These are phyloP conservation scores for Promerops cafer DNA, from an alignment of 2,113 vertebrate species.

Conservation along the genomic window DNA sequence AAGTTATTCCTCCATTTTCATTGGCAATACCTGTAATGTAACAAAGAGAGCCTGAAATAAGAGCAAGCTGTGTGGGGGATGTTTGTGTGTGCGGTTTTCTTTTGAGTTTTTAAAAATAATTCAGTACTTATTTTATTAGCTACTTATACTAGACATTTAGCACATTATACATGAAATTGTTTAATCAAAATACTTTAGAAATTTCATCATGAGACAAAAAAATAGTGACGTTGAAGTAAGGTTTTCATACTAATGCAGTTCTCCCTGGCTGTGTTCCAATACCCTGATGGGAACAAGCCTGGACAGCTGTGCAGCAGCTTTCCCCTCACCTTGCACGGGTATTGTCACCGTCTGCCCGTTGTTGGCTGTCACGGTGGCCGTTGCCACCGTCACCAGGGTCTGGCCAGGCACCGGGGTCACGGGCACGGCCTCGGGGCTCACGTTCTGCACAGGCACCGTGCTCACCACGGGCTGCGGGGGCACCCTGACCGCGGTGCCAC, in stretches of 20 bases:
- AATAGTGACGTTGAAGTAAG: neutral
- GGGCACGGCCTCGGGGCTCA: conserved; percentile 67
- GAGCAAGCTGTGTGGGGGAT: neutral
- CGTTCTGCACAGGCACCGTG: conserved; percentile 68
- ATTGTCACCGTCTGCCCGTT: conserved; percentile 84
- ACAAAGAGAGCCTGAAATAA: neutral
- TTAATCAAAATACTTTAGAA: neutral
- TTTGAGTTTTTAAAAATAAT: neutral
- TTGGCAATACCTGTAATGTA: conserved; percentile 84
- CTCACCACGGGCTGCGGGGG: conserved; percentile 65
- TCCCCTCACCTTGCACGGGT: conserved; percentile 78
- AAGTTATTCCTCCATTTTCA: conserved; percentile 88
- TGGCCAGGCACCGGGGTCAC: conserved; percentile 80
- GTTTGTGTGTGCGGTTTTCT: neutral
- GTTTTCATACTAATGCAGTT: neutral
- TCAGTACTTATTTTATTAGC: neutral
- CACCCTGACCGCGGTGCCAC: conserved; percentile 19
- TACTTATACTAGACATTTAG: neutral
- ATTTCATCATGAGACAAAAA: neutral
- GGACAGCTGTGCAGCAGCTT: too few relatives aligned
- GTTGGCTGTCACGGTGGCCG: conserved; percentile 82
- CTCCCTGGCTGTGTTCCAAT: neutral
- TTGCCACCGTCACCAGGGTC: conserved; percentile 87
- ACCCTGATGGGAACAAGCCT: neutral
- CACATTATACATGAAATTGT: neutral